phyloP scores from a whole-genome alignment of 1,140 invertebrate species.

The Tribolium madens region DNA sequence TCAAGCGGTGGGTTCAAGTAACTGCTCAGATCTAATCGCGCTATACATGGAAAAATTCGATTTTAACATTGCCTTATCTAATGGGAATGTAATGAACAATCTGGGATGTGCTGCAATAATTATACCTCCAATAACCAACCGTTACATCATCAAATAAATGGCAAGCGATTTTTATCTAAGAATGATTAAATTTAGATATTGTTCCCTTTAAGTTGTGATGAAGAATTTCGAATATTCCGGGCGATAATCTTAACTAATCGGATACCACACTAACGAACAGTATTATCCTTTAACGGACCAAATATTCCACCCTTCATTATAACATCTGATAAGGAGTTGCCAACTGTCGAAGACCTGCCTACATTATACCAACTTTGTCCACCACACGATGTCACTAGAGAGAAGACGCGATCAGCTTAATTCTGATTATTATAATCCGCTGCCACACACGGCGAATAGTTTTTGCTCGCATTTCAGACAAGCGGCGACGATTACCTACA shows the following conservation, averaged over 20 bases:
- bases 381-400: not conserved
- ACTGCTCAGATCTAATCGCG: conserved; percentile 22
- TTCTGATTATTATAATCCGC: conserved; percentile 56
- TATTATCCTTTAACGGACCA: not conserved
- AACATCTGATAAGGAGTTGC: conserved; percentile 42
- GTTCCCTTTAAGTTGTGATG: not conserved
- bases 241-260: conserved; percentile 14
- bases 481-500: conserved; percentile 17
- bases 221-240: conserved; percentile 4
- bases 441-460: conserved; percentile 56
- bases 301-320: conserved; percentile 38
- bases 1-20: conserved; percentile 8
- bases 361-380: conserved; percentile 28
- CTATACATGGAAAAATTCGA: conserved; percentile 10
- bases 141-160: conserved; percentile 1
- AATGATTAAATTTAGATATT: not conserved
- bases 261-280: conserved; percentile 6
- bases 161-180: not conserved
- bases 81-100: conserved; percentile 40
- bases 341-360: conserved; percentile 9
- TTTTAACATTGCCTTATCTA: conserved; percentile 37
- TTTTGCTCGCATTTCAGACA: conserved; percentile 46
- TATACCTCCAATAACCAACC: conserved; percentile 27
- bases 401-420: conserved; percentile 47
- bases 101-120: conserved; percentile 20